Base-by-base conservation (phyloP, 2,113 vertebrate species). In the Murina feae region DNA sequence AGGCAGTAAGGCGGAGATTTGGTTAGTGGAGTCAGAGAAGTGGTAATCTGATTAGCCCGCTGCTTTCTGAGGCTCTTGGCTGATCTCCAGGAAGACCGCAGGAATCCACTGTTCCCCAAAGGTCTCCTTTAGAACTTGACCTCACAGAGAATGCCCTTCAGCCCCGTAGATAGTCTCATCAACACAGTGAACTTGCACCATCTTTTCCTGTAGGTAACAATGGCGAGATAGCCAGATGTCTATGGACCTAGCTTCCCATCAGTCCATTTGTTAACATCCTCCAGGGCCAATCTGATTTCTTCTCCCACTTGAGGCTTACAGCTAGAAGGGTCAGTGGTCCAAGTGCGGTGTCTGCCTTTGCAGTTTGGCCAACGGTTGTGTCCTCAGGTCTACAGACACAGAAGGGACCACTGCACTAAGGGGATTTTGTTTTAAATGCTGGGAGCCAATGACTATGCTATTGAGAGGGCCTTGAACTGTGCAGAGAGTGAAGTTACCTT, bases 1-100 rank as follows among this genome's bases (percentile, higher is more conserved):
- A 35, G 83, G 84, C 76, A 85, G 85, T 32, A 25, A 94, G 76
- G 66, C 89, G 78, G 60, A 87, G 90, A 89, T 82, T 91, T 90
- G 71, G 96, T 92, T 93, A 93, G 87, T 44, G 60, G 78, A 66
- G 74, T 93, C 92, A 35, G 66, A 72, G 86, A 74, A 65, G 74
- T 37, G 42, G 47, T 37, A 28, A 94, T 88, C 92, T 82, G 60
- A 96, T 91, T 87, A 93, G 60, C 37, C 47, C n/a, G 84, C 78
- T 93, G 90, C 76, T 47, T n/a, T 87, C 42, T 71, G 89, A 88
- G 84, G 79, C 49, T 65, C 39, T 53, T 86, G 89, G 93, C 86
- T 86, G 51, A 58, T 35, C 47, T 95, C 47, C 66, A 76, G 66
- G 51, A 39, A n/a, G 39, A 58, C 39, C 58, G 32, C 18, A 32